Evolutionary conservation across 2,888 invertebrate species (phyloP).

Genomic region (Geophilus truncorum): DNA sequence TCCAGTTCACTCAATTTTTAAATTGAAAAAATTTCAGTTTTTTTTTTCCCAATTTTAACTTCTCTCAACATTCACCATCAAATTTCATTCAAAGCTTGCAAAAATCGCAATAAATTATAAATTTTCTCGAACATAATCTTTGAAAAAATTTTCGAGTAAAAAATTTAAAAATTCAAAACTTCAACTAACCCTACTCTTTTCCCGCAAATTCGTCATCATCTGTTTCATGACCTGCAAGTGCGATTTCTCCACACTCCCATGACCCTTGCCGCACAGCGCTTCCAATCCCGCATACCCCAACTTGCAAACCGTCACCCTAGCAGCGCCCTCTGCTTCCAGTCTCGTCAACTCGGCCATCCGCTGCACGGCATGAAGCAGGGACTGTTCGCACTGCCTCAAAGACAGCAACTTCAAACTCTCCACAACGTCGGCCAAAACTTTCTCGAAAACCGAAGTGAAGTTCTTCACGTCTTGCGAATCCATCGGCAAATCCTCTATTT

Average conservation of each 20-base stretch:
- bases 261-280: slow-evolving; percentile 51
- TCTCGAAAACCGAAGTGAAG: slow-evolving; percentile 46
- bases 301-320: slow-evolving; percentile 39
- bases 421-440: slow-evolving; percentile 48
- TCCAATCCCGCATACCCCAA: slow-evolving; percentile 47
- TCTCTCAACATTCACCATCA: no score
- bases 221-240: slow-evolving; percentile 49
- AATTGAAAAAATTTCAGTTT: no score
- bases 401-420: slow-evolving; percentile 49
- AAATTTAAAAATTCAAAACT: no score
- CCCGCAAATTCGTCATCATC: slow-evolving; percentile 48
- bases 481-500: slow-evolving; percentile 29
- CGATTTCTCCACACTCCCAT: slow-evolving; percentile 49
- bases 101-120: no score
- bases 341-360: slow-evolving; percentile 47
- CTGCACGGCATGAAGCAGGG: slow-evolving; percentile 47
- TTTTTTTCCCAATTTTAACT: no score
- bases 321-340: slow-evolving; percentile 43
- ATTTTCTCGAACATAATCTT: no score
- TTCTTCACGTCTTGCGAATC: not conserved
- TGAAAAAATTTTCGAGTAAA: no score
- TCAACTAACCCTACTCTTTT: no score
- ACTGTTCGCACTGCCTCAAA: slow-evolving; percentile 50
- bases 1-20: no score
- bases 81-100: no score